A percentile compares a stretch with the other conserved stretches of the same genome.
phyloP scores from a whole-genome alignment of 2,888 invertebrate species.

The Troides helena region DNA sequence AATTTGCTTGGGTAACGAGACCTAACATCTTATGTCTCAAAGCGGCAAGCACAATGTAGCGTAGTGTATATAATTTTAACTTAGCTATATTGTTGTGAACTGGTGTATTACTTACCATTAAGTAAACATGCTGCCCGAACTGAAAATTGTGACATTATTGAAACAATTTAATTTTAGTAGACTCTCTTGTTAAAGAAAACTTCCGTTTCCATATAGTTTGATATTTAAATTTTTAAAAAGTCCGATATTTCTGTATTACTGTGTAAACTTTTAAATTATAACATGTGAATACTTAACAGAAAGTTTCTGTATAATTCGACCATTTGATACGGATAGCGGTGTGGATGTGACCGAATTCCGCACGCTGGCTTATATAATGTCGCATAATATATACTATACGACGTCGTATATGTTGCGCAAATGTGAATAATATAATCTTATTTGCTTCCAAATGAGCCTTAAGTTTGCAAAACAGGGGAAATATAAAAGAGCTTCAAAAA shows the following conservation, averaged over 20 bases:
- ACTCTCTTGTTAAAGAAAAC: background rate
- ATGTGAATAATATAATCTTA: background rate
- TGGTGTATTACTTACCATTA: too few species aligned
- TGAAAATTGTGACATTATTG: background rate
- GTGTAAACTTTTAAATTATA: background rate
- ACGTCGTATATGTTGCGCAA: background rate
- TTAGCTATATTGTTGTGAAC: background rate
- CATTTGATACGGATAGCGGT: constrained; percentile 12
- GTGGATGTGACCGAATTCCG: constrained; percentile 19
- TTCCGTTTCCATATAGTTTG: too few species aligned
- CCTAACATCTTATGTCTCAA: too few species aligned
- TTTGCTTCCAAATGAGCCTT: too few species aligned
- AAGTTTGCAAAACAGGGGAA: too few species aligned
- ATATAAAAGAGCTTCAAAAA: too few species aligned
- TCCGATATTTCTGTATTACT: background rate
- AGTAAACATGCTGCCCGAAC: background rate
- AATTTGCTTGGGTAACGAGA: too few species aligned
- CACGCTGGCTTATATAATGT: constrained; percentile 11
- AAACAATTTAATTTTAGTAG: background rate
- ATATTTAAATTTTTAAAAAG: background rate
- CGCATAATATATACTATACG: constrained; percentile 1
- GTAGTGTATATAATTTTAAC: background rate
- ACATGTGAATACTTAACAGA: background rate
- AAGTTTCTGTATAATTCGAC: constrained; percentile 10
- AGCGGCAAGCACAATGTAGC: too few species aligned